Percentiles rank a stretch among this genome's conserved stretches.
These are phyloP conservation scores for Eurytoma californica DNA, from an alignment of 2,888 invertebrate genomes.

Conservation along the genomic window DNA sequence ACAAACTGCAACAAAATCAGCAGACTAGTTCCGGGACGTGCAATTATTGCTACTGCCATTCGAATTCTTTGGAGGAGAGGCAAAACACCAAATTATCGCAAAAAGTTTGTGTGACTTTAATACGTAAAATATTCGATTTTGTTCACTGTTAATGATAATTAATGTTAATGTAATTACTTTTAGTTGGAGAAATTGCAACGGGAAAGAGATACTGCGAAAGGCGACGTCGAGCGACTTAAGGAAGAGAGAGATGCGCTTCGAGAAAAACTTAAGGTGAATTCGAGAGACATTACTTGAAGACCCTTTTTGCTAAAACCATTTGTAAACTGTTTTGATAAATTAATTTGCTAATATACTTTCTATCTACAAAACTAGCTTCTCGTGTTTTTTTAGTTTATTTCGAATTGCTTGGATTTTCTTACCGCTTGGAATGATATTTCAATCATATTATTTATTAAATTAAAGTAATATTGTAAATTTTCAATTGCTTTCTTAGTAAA, in stretches of 20 bases:
- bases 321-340: conserved; percentile 29
- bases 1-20: conserved; percentile 67
- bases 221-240: conserved; percentile 78
- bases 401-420: conserved; percentile 7
- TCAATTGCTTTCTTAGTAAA: no score
- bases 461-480: no score
- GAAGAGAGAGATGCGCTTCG: conserved; percentile 79
- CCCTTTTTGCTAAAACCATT: neutral
- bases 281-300: conserved; percentile 44
- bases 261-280: conserved; percentile 77
- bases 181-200: conserved; percentile 73
- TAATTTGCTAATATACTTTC: neutral
- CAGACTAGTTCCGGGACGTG: conserved; percentile 62
- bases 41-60: conserved; percentile 56
- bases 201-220: conserved; percentile 78
- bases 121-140: conserved; percentile 12
- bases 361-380: neutral
- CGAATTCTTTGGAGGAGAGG: conserved; percentile 23
- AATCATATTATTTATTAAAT: no score
- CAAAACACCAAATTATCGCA: conserved; percentile 1
- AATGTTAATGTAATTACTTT: neutral
- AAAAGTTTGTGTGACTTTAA: neutral
- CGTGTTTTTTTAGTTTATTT: neutral
- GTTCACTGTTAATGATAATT: conserved; percentile 14
- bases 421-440: neutral